Evolutionary conservation across 2,113 vertebrate species (phyloP).

Genomic region (Neolamprologus sp.): DNA sequence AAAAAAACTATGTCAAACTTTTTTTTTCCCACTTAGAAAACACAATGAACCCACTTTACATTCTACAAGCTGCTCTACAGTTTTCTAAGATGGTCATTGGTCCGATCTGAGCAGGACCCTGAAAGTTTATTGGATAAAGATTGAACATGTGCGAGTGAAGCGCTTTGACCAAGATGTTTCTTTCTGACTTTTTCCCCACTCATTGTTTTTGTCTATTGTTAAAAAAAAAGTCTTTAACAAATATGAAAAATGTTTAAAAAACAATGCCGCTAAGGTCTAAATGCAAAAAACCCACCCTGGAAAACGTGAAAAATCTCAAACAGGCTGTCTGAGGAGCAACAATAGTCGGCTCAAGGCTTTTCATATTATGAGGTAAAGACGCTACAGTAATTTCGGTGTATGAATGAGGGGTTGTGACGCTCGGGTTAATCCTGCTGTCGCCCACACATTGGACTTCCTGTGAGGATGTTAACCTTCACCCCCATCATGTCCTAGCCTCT

Average conservation of each 20-base stretch:
- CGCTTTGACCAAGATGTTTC: neutral
- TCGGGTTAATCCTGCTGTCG: neutral
- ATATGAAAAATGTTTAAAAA: neutral
- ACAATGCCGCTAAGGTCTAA: neutral
- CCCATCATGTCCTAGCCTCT: neutral
- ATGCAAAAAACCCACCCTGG: fast-evolving
- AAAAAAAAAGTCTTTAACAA: neutral
- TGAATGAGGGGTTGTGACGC: neutral
- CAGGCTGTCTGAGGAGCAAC: neutral
- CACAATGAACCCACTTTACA: neutral
- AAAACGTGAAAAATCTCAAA: neutral
- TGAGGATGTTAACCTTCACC: neutral
- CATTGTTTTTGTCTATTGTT: neutral
- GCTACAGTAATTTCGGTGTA: neutral
- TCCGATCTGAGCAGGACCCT: neutral
- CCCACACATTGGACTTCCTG: neutral
- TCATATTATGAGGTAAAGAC: neutral
- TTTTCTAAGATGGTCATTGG: neutral
- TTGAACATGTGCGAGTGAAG: neutral
- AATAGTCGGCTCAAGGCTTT: neutral
- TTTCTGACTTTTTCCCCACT: neutral
- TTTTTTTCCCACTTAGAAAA: neutral
- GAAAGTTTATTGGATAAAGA: neutral
- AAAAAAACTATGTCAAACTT: neutral
- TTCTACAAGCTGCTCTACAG: neutral